Evolutionary conservation across 1,140 invertebrate species (phyloP).

Genomic region (Goniozus legneri): DNA sequence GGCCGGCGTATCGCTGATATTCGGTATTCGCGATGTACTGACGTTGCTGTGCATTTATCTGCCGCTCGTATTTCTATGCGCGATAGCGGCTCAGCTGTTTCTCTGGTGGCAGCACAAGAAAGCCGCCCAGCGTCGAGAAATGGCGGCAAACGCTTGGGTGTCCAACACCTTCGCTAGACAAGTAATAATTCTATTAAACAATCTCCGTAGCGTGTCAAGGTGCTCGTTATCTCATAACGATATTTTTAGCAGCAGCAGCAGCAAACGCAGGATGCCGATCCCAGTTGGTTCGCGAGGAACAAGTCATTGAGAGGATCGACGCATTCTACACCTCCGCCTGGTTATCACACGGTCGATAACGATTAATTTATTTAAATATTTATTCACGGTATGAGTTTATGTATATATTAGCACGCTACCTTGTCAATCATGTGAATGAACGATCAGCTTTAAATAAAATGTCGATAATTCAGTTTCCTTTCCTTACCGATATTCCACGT

Average conservation of each 20-base stretch:
- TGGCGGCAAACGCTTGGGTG: slow-evolving; percentile 1
- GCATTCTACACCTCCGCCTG: not conserved
- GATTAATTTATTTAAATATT: too few relatives aligned
- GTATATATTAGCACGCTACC: too few relatives aligned
- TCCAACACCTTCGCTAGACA: not conserved
- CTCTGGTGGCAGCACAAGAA: slow-evolving; percentile 11
- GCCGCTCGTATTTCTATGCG: slow-evolving; percentile 2
- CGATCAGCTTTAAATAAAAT: too few relatives aligned
- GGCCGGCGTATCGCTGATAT: slow-evolving; percentile 1
- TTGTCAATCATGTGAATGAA: too few relatives aligned
- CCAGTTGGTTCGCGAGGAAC: not conserved
- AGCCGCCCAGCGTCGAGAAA: slow-evolving; percentile 4
- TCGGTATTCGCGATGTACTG: slow-evolving; percentile 1
- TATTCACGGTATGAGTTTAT: too few relatives aligned
- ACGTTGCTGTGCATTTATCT: slow-evolving; percentile 4
- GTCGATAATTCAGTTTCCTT: not conserved
- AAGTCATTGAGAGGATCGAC: not conserved
- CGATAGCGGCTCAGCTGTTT: slow-evolving; percentile 3
- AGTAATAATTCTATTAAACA: not conserved
- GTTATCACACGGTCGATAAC: not conserved
- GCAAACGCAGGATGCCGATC: not conserved
- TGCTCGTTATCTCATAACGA: not conserved
- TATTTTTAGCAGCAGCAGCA: not conserved
- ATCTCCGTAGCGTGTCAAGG: not conserved
- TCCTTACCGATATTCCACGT: not conserved